Evolutionary conservation across 2,888 invertebrate species (phyloP), one percentile per base, ranked within the genome.

Genomic region (Esperia sulphurella): DNA sequence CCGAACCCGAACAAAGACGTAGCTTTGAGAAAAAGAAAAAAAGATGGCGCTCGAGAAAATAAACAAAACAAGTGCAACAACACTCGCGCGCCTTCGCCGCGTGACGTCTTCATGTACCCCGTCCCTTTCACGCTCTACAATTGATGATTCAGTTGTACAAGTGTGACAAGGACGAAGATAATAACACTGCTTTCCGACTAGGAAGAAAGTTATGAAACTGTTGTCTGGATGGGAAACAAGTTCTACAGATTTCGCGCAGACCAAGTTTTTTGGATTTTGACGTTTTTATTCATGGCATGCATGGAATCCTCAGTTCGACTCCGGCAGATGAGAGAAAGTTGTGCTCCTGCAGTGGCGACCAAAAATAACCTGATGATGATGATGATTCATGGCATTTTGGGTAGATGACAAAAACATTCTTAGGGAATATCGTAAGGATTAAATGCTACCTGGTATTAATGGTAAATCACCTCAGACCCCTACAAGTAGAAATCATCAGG

Each of bases 41-140:
- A 70, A 63, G 55, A 73, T 70, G 74, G 73, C 81, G 72, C 74
- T 68, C 65, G 68, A 79, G 79, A 83, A 83, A 83, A 85, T 82
- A 84, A 86, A 86, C 76, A 86, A 87, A 87, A 84, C 83, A 86
- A 88, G 86, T 84, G 86, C 80, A 86, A 82, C 79, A 84, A 86
- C 85, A 83, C 79, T 81, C 84, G 84, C 86, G 84, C 83, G 80
- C 83, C 74, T 79, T 79, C 81, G 70, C 81, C 75, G 79, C 77
- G 84, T 89, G 87, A 89, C 88, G 88, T 88, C 89, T 89, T 88
- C 82, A 88, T 88, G 83, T 83, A 49, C 79, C 58, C 37, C 83
- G 64, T 68, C 63, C 66, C 61, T 69, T 64, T 61, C 61, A 54
- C 61, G 55, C 61, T 14, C 7, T 14, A 8, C 39, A 39, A 39